Percentiles rank a stretch among this genome's conserved stretches.
Conservation (phyloP, 2,113 vertebrate species). For the Chaetodon auriga region DNA sequence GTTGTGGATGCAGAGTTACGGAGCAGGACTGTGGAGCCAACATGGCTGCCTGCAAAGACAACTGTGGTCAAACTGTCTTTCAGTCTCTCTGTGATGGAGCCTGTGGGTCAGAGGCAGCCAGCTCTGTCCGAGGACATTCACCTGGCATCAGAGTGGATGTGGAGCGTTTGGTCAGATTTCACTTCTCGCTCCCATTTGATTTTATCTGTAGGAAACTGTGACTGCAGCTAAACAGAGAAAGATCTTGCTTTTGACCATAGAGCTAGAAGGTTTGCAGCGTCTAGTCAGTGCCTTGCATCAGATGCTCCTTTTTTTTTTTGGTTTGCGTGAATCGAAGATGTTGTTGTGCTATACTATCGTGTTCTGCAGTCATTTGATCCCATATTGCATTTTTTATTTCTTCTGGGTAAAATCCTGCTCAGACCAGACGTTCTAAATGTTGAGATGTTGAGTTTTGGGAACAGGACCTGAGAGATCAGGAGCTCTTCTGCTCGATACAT, state of each 20-base stretch:
- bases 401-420: not conserved
- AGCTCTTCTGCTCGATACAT: not conserved
- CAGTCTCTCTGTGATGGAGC: not conserved
- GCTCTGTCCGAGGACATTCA: not conserved
- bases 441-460: not conserved
- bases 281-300: not conserved
- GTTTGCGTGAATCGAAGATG: not conserved
- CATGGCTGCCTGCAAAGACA: not conserved
- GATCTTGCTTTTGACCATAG: not conserved
- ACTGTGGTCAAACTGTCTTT: not conserved
- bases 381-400: not conserved
- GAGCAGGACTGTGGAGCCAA: not conserved
- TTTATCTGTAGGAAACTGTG: conserved; percentile 12
- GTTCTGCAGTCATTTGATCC: not conserved
- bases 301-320: not conserved
- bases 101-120: not conserved
- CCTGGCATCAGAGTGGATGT: not conserved
- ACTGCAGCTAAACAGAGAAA: not conserved
- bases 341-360: not conserved
- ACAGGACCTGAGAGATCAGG: not conserved
- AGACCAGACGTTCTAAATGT: not conserved
- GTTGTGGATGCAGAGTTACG: not conserved
- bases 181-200: conserved; percentile 10
- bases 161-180: too few species aligned
- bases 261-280: not conserved